Evolutionary conservation across 2,888 invertebrate genomes (phyloP).

Genomic region (Aethes cnicana): DNA sequence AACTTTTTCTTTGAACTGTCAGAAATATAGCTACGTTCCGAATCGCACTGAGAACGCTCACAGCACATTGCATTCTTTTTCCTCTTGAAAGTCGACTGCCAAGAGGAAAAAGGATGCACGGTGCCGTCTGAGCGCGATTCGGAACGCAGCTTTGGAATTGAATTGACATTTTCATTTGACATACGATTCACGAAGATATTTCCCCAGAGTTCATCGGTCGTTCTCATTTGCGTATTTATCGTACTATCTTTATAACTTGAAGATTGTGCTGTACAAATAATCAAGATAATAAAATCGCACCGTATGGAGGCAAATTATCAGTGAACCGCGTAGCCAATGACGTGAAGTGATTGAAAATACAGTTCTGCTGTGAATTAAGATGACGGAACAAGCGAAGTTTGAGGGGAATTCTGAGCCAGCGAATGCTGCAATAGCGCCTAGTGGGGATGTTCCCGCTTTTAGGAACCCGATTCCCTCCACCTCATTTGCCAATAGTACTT

Average conservation of each 20-base stretch:
- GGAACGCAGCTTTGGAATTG: too few species aligned
- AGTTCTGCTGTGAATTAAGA: conserved; percentile 41
- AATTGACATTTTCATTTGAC: too few species aligned
- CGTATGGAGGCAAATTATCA: conserved; percentile 43
- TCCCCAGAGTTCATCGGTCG: conserved; percentile 12
- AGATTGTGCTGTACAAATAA: conserved; percentile 21
- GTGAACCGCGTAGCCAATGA: conserved; percentile 38
- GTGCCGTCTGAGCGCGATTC: too few species aligned
- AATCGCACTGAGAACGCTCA: not conserved
- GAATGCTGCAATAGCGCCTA: conserved; percentile 47
- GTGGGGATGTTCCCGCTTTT: conserved; percentile 46
- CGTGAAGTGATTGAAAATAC: conserved; percentile 37
- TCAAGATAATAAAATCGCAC: conserved; percentile 13
- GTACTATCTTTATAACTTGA: conserved; percentile 3
- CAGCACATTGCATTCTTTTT: not conserved
- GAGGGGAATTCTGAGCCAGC: conserved; percentile 56
- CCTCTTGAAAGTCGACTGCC: too few species aligned
- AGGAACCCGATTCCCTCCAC: conserved; percentile 57
- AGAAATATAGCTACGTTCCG: too few species aligned
- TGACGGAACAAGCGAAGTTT: conserved; percentile 63
- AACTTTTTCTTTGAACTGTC: too few species aligned
- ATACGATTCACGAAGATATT: too few species aligned
- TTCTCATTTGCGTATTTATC: conserved; percentile 24
- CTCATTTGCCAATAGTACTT: conserved; percentile 39
- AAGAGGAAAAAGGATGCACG: too few species aligned